These are phyloP conservation scores for Malurus leucopterus DNA, from an alignment of 2,797 vertebrate genomes.

Conservation along the genomic window DNA sequence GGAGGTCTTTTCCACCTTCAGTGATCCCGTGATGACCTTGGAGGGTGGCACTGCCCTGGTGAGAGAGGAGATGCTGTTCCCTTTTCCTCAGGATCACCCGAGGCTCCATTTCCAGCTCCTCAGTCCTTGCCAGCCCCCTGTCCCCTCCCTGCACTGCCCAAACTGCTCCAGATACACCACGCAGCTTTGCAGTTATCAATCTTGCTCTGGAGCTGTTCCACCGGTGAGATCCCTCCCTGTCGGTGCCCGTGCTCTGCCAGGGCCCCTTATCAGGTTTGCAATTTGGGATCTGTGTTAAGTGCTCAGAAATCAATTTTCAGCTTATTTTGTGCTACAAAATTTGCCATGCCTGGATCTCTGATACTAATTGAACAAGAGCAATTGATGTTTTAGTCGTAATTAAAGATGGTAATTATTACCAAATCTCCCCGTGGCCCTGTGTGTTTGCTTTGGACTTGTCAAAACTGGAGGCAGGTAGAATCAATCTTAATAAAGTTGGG, in stretches of 20 bases:
- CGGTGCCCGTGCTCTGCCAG: constrained; percentile 37
- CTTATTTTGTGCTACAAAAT: constrained; percentile 76
- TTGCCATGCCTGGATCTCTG: constrained; percentile 74
- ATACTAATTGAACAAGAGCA: constrained; percentile 85
- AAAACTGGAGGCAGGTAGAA: constrained; percentile 59
- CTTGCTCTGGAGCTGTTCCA: constrained; percentile 39
- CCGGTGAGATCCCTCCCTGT: constrained; percentile 19
- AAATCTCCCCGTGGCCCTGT: constrained; percentile 69
- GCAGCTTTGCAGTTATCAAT: constrained; percentile 52
- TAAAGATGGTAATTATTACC: constrained; percentile 83
- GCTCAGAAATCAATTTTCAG: constrained; percentile 82
- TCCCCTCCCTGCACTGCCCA: not conserved
- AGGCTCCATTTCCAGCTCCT: not conserved
- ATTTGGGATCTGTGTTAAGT: constrained; percentile 67
- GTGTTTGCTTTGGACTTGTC: constrained; percentile 77
- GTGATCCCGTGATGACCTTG: accelerated
- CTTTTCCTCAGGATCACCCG: accelerated
- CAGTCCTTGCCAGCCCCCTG: constrained; percentile 34
- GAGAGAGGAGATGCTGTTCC: too few relatives aligned
- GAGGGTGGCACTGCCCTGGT: accelerated
- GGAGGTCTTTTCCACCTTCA: not conserved
- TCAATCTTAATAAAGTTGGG: constrained; percentile 73
- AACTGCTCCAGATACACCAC: constrained; percentile 29
- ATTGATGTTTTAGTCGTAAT: constrained; percentile 84
- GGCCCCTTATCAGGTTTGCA: constrained; percentile 70